Evolutionary conservation across 35 echinoderm and acorn worm genomes (phyloP), one percentile per base, ranked within the genome.

Genomic region (Diadema setosum): DNA sequence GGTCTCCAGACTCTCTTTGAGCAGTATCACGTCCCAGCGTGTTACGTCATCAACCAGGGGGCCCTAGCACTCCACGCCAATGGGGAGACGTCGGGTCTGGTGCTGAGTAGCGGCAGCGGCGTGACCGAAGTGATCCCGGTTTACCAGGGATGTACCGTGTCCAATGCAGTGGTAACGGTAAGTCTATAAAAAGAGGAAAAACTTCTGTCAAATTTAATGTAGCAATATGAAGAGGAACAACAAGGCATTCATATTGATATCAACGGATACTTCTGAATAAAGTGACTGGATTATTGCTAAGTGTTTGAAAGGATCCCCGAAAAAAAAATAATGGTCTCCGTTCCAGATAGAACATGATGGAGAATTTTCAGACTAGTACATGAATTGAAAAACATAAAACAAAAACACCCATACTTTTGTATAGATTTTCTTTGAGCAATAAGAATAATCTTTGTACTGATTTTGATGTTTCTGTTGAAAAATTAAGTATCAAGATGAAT

Each of bases 121-220:
- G 61, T 97, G n/a, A 97, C 94, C 20, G 94, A 97, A 55, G 84
- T 97, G 5, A 84, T 93, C 12, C 94, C 94, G 6, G 84, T 97
- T 4, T 83, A 88, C 33, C 76, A 97, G 24, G 94, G 94, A 21
- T 83, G 83, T 21, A 89, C 90, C 23, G 42, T 97, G 36, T 67
- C 91, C 1, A 42, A 87, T 69, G 94, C 94, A 34, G 91, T 97
- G 30, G 90, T 91, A 31, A 90, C 87, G 91, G 94, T 97, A 90
- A 45, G 83, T 18, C n/a, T n/a, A n/a, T n/a, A n/a, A n/a, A 39
- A 75, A 1, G 29, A 27, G 70, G 20, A 21, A 36, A 35, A 20
- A 5, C 39, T 35, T 75, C 21, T 23, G 39, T 18, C 5, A 16
- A 25, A 15, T 75, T 30, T 32, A 6, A 5, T 75, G 29, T 39